Conservation (phyloP, 1,140 invertebrate genomes). For the Cotesia glomerata region DNA sequence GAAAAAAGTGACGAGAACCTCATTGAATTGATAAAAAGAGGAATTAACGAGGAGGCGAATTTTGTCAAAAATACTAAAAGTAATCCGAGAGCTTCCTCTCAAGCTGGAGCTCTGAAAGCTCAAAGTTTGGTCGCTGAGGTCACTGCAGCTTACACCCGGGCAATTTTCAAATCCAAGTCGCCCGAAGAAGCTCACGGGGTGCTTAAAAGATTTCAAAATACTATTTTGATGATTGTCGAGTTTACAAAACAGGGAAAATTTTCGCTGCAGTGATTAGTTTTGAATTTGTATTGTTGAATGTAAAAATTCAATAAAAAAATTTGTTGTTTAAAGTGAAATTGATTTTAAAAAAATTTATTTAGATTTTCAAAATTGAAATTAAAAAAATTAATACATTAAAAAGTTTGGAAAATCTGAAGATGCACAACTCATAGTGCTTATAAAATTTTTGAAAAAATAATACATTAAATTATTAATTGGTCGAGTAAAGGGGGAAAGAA, state of each 20-base stretch:
- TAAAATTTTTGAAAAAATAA: too few species aligned
- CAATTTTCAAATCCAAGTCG: constrained; percentile 43
- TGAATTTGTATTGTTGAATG: too few species aligned
- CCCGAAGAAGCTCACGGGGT: constrained; percentile 33
- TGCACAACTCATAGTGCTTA: too few species aligned
- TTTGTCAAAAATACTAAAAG: neutral
- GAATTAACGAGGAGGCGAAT: constrained; percentile 36
- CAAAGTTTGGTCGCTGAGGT: constrained; percentile 41
- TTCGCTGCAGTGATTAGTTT: constrained; percentile 19
- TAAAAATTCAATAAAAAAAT: neutral
- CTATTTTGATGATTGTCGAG: constrained; percentile 43
- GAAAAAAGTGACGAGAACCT: constrained; percentile 34
- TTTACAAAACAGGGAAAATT: constrained; percentile 42
- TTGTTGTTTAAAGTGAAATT: too few species aligned
- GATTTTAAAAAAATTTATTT: too few species aligned
- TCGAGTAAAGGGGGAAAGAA: too few species aligned
- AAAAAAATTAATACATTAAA: too few species aligned
- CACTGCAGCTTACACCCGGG: constrained; percentile 42
- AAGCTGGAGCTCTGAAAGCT: constrained; percentile 40
- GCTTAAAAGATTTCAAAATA: constrained; percentile 39
- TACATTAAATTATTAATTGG: too few species aligned
- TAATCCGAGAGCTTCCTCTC: constrained; percentile 37
- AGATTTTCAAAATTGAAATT: too few species aligned
- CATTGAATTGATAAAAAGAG: constrained; percentile 39
- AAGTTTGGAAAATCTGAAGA: too few species aligned